phyloP scores from a whole-genome alignment of 2,888 invertebrate species.

The Brassicogethes aeneus region DNA sequence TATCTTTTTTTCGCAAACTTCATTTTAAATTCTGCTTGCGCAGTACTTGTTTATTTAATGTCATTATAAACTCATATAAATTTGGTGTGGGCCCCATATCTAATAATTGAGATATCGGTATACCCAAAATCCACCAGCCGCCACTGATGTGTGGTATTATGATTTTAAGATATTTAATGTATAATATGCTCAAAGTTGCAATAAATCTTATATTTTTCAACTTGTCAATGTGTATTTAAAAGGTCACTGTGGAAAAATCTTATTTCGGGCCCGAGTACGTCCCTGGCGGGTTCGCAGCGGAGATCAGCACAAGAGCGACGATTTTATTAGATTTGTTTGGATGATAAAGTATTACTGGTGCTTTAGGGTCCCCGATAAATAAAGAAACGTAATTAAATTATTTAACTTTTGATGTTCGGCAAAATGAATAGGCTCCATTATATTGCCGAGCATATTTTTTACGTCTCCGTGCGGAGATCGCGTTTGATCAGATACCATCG shows the following conservation, averaged over 20 bases:
- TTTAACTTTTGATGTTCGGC: constrained; percentile 25
- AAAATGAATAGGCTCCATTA: constrained; percentile 20
- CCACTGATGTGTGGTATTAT: too few species aligned
- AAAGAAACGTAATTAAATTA: constrained; percentile 24
- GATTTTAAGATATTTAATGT: not conserved
- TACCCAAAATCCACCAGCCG: too few species aligned
- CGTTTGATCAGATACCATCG: too few species aligned
- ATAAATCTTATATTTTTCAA: not conserved
- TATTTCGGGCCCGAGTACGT: constrained; percentile 5
- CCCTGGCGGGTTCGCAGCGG: not conserved
- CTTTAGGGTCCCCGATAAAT: constrained; percentile 19
- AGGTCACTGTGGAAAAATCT: too few species aligned
- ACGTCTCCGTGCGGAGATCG: too few species aligned
- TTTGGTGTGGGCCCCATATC: too few species aligned
- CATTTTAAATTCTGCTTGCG: too few species aligned
- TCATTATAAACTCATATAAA: too few species aligned
- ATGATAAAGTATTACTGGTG: constrained; percentile 7
- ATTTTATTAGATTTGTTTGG: constrained; percentile 13
- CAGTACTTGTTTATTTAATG: too few species aligned
- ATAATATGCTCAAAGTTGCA: not conserved
- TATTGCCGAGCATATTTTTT: not conserved
- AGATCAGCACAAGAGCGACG: constrained; percentile 2
- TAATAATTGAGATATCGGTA: too few species aligned
- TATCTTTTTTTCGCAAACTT: too few species aligned
- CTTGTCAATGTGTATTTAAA: too few species aligned